Evolutionary conservation across 1,140 invertebrate species (phyloP).

Genomic region (Chlorops oryzae): DNA sequence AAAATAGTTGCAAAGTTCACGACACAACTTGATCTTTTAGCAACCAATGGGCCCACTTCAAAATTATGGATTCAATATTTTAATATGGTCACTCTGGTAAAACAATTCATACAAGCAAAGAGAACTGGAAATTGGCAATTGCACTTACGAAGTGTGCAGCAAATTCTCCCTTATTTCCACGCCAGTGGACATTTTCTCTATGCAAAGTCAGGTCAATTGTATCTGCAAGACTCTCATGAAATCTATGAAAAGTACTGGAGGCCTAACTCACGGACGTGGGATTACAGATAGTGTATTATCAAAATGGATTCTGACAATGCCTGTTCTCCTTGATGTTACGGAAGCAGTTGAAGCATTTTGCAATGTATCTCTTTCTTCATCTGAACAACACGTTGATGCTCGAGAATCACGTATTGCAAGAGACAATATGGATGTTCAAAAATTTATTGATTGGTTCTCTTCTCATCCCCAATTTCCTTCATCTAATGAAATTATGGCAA

Average conservation of each 20-base stretch:
- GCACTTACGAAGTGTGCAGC: constrained; percentile 27
- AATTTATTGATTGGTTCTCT: background rate
- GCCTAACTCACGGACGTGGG: background rate
- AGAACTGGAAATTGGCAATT: constrained; percentile 29
- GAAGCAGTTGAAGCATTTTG: too few relatives aligned
- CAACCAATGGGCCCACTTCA: constrained; percentile 16
- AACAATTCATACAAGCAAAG: constrained; percentile 34
- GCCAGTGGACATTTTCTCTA: constrained; percentile 39
- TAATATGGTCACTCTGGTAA: constrained; percentile 26
- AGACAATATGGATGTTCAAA: background rate
- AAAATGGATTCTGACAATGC: background rate
- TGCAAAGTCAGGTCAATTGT: constrained; percentile 33
- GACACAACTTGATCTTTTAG: too few relatives aligned
- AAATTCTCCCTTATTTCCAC: constrained; percentile 48
- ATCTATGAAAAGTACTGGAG: background rate
- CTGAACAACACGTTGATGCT: background rate
- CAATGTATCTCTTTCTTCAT: background rate
- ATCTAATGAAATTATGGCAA: background rate
- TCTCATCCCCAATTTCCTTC: background rate
- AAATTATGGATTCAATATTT: constrained; percentile 41
- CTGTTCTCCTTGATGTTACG: too few relatives aligned
- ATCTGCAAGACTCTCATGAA: constrained; percentile 34
- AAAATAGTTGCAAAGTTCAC: too few relatives aligned
- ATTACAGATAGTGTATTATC: background rate
- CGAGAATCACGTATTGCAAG: background rate